Evolutionary conservation across 2,888 invertebrate genomes (phyloP), one percentile per base, ranked within the genome.

Genomic region (Nomada lathburiana): DNA sequence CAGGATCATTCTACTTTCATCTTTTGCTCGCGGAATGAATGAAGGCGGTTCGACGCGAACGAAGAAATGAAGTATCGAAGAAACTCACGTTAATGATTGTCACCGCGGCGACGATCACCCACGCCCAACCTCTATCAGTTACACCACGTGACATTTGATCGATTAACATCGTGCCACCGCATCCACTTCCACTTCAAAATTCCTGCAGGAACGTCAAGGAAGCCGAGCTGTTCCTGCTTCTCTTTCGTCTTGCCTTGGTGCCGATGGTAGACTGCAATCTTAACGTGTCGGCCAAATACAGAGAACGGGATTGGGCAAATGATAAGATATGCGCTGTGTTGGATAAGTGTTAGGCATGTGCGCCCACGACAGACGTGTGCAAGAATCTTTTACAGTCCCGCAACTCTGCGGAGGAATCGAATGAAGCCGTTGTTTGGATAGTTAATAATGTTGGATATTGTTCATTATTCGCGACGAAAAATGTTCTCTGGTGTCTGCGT

Each of bases 41-140:
- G 16, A 3, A 16, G 13, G 47, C 47, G 16, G 47, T 59, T 59
- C 44, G 65, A 52, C 26, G 20, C 29, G 2, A 47, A 47, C 29
- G 18, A 42, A 18, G 13, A 18, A 42, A n/a, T 1, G 16, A 47
- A 53, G 26, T 55, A 20, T 26, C 1, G 10, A 0, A 16, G 2
- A 23, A 29, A 62, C 88, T 88, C 52, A 88, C 88, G 20, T 88
- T 88, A 42, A 88, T 88, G 70, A 94, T 86, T 47, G 94, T 92
- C 62, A 93, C 93, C 18, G 94, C 94, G 16, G 92, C 83, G 47
- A 95, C 93, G 55, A 95, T 92, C 53, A 94, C 88, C 95, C 95
- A 95, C 36, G 95, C 95, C 92, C 95, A 95, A 44, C 95, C 95
- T 44, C 94, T 94, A 84, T 95, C 95, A 2, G 94, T 13, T n/a